phyloP scores from a whole-genome alignment of 2,797 vertebrate species.

The Pantherophis vulpinus region DNA sequence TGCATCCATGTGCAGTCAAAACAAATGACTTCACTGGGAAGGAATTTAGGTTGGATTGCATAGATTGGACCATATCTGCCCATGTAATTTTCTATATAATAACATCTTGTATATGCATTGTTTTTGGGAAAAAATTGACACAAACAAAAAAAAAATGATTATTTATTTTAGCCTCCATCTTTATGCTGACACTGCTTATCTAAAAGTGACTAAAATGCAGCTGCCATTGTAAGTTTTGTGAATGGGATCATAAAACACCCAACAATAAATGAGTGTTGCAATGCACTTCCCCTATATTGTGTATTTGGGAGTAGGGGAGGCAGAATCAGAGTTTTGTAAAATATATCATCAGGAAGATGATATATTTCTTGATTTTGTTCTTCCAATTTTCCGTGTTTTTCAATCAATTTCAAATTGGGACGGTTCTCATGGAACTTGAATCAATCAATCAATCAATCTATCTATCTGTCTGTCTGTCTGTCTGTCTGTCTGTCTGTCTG shows the following conservation, averaged over 20 bases:
- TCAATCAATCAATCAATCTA: not conserved
- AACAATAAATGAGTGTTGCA: not conserved
- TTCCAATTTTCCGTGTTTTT: not conserved
- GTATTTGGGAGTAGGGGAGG: not conserved
- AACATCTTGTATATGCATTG: not conserved
- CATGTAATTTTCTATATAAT: not conserved
- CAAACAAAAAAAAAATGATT: not conserved
- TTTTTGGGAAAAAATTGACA: not conserved
- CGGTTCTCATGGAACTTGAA: not conserved
- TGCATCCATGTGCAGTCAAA: not conserved
- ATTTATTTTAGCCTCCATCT: not conserved
- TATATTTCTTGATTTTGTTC: not conserved
- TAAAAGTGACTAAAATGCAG: not conserved
- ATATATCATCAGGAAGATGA: not conserved
- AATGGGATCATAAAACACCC: not conserved
- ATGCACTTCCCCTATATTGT: not conserved
- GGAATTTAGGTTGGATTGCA: not conserved
- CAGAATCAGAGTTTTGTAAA: not conserved
- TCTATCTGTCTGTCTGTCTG: no score
- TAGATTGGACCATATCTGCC: not conserved
- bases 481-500: no score
- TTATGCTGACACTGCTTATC: not conserved
- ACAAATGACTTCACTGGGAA: not conserved
- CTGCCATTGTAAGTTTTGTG: not conserved
- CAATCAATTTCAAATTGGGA: not conserved